Evolutionary conservation across 2,113 vertebrate genomes (phyloP), one percentile per base, ranked within the genome.

Genomic region (Spilogale gracilis): DNA sequence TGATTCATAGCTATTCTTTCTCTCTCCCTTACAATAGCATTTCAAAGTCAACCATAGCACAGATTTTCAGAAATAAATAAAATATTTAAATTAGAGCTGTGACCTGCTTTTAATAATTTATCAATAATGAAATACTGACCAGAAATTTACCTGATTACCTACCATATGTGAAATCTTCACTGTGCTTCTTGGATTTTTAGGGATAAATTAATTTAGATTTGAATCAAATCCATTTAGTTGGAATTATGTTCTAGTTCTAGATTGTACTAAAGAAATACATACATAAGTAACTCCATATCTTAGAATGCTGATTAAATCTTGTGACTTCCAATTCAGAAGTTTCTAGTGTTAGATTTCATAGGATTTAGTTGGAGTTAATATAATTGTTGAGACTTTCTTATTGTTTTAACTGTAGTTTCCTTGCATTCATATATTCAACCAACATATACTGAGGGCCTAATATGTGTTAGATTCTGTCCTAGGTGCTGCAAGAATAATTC

Each of bases 31-130:
- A 54, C 11, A 76, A 48, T n/a, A 88, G 25, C 10, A 92, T 54
- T 74, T 96, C n/a, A 91, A 74, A 78, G 32, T 81, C 78, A 6
- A 90, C 18, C 25, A 38, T 61, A 45, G 52, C 30, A 90, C 23
- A 89, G 32, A 56, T 89, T 89, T 89, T 23, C 71, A 92, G 10
- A 52, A 16, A 80, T 81, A 60, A 16, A 76, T 81, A 60, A 14
- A 91, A 48, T 91, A 32, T 30, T 91, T 43, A 93, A 88, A 73
- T 87, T 73, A 91, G 91, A 95, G 38, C 20, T 83, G 67, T 65
- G 32, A 43, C 17, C 54, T 89, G 17, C 23, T 61, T 92, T 63
- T 88, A 74, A 60, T 60, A 74, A 91, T 73, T 69, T 92, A 45
- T n/a, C 63, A 86, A 20, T 61, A 81, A 94, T 85, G 27, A 92